Evolutionary conservation across 2,797 vertebrate genomes (phyloP).

Genomic region (Avahi laniger): DNA sequence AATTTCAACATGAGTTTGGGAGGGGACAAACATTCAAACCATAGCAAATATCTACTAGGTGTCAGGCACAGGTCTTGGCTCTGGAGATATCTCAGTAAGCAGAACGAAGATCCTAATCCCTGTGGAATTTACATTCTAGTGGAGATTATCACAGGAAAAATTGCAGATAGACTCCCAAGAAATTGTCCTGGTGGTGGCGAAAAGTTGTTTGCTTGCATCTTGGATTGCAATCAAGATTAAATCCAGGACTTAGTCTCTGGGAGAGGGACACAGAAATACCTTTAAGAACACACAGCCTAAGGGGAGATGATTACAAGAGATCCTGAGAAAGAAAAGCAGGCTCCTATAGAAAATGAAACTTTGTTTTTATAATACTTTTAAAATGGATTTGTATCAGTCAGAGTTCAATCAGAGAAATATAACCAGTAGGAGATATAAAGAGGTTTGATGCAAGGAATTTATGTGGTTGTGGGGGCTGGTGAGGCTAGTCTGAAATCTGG

Average conservation of each 20-base stretch:
- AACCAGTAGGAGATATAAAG: neutral
- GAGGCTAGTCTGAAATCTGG: neutral
- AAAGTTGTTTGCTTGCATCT: neutral
- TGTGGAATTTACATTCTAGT: neutral
- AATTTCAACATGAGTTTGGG: neutral
- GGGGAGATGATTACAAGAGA: neutral
- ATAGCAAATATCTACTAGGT: neutral
- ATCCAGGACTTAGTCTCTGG: neutral
- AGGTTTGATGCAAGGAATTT: neutral
- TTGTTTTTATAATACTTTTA: neutral
- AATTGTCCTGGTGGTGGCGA: neutral
- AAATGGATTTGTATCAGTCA: neutral
- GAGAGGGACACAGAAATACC: neutral
- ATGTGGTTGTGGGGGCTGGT: neutral
- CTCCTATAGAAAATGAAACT: neutral
- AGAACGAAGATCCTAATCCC: neutral
- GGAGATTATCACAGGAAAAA: neutral
- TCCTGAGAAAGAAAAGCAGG: neutral
- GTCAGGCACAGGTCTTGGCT: neutral
- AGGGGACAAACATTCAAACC: neutral
- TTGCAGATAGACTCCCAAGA: neutral
- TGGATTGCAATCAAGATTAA: neutral
- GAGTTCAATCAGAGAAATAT: neutral
- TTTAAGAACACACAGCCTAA: neutral
- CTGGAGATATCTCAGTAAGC: neutral